Base-by-base conservation (phyloP, 2,113 vertebrate genomes). In the Myotis davidii region DNA sequence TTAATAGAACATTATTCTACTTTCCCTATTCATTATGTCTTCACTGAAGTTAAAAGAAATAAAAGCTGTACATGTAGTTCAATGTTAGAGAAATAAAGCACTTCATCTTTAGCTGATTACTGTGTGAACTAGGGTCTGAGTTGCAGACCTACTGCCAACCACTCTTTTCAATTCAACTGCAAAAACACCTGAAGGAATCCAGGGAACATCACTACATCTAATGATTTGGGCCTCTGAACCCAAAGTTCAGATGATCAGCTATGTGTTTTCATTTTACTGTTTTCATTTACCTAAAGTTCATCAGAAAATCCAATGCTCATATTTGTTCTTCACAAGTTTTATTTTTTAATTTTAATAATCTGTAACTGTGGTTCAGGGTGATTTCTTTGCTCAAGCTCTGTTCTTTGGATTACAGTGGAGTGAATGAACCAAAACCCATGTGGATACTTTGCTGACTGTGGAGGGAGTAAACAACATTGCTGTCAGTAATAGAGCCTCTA, bases 151-250 rank as follows among this genome's bases (percentile, higher is more conserved):
- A 29, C 9, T 0, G 1, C 9, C 34, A 89, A 11, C 5, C 11
- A n/a, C 2, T 81, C 13, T 48, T 65, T 82, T 20, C 79, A 88
- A 45, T 3, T 37, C 42, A 91, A 17, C 8, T 12, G 23, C 52
- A 77, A 70, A 86, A 85, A 12, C 16, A 79, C 2, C 2, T 8
- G 18, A 13, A 92, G 11, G 23, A 64, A 61, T 45, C 27, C 29
- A 0, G 23, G 8, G 2, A 25, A 4, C 3, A 13, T 8, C 0
- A 23, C 10, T 29, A 0, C 21, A 18, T 42, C 9, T 42, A 14
- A 65, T 34, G 2, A 4, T 48, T 18, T 52, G 3, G 2, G 7
- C n/a, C 37, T 78, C 39, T 84, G 73, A 25, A 54, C 6, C 9
- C 18, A 78, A 61, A 50, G 27, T 69, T 59, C 67, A 73, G 12